Evolutionary conservation across 1,140 invertebrate species (phyloP).

Genomic region (Drosophila eugracilis): DNA sequence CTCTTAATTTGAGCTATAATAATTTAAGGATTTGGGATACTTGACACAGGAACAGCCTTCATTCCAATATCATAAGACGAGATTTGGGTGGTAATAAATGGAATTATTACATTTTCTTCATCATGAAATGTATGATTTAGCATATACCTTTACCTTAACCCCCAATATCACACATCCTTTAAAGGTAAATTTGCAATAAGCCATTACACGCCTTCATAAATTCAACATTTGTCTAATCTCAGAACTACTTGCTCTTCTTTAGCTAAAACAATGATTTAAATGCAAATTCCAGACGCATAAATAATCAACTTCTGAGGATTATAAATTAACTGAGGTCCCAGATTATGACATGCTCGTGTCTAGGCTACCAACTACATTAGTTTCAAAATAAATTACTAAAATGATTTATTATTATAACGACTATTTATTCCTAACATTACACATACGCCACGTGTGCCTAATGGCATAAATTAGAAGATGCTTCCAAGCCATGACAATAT

Average conservation of each 20-base stretch:
- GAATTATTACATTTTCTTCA: too few species aligned
- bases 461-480: not conserved
- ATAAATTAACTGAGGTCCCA: constrained; percentile 3
- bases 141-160: too few species aligned
- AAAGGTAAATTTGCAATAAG: too few species aligned
- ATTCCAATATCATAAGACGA: too few species aligned
- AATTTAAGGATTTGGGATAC: not conserved
- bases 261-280: constrained; percentile 12
- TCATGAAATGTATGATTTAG: too few species aligned
- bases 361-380: too few species aligned
- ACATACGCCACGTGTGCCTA: not conserved
- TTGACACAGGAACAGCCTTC: too few species aligned
- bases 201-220: not conserved
- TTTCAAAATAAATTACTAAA: not conserved
- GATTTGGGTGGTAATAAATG: too few species aligned
- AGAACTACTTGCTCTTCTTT: not conserved
- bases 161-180: too few species aligned
- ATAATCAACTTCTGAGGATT: not conserved
- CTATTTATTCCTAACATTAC: not conserved
- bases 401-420: not conserved
- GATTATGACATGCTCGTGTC: not conserved
- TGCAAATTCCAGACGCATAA: constrained; percentile 8
- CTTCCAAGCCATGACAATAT: not conserved
- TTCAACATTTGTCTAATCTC: constrained; percentile 10
- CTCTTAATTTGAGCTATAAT: constrained; percentile 11